phyloP scores from a whole-genome alignment of 2,113 vertebrate species.

The Corythaeola cristata region DNA sequence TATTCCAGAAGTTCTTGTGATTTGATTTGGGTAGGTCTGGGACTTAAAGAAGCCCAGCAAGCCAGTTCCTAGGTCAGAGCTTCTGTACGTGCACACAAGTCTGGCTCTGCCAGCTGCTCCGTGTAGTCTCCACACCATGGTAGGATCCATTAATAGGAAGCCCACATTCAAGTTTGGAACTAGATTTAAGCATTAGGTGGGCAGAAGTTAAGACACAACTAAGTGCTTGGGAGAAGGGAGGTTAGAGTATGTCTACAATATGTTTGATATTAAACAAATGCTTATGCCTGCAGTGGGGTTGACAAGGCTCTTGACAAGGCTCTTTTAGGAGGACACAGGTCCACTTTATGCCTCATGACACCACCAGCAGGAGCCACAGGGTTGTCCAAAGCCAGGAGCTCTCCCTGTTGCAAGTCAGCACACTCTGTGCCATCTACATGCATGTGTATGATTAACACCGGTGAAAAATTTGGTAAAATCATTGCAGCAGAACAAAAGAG shows the following conservation, averaged over 20 bases:
- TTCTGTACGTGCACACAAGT: background rate
- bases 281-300: background rate
- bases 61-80: background rate
- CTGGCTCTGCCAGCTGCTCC: background rate
- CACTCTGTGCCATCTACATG: background rate
- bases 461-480: background rate
- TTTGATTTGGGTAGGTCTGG: background rate
- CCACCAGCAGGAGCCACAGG: background rate
- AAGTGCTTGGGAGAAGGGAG: background rate
- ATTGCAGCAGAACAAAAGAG: background rate
- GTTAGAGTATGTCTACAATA: background rate
- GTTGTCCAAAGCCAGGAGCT: background rate
- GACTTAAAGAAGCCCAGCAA: background rate
- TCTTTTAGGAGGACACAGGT: background rate
- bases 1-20: background rate
- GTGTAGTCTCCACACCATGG: background rate
- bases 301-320: background rate
- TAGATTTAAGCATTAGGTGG: too few relatives aligned
- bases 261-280: background rate
- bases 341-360: background rate
- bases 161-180: background rate
- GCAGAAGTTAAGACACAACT: background rate
- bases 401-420: background rate
- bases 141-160: background rate
- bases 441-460: accelerated